A percentile compares a stretch with the other conserved stretches of the same genome.
phyloP scores from a whole-genome alignment of 2,888 invertebrate genomes.

The Conchocele bisecta region DNA sequence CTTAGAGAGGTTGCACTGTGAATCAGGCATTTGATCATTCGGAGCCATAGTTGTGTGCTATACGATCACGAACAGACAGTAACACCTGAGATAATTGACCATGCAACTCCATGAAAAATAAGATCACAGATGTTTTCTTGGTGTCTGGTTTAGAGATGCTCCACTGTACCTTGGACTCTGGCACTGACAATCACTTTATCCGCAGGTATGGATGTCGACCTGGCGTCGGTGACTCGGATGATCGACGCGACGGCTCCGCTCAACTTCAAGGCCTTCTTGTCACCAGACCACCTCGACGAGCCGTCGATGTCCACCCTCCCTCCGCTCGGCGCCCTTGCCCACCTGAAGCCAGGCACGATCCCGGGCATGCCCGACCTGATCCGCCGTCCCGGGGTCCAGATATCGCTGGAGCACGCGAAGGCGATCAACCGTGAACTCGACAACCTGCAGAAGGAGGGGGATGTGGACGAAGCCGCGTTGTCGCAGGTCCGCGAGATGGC shows the following conservation, averaged over 20 bases:
- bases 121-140: too few species aligned
- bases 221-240: conserved; percentile 90
- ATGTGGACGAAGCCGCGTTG: conserved; percentile 54
- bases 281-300: conserved; percentile 41
- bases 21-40: too few species aligned
- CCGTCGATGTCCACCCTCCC: conserved; percentile 29
- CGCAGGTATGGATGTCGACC: conserved; percentile 83
- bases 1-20: too few species aligned
- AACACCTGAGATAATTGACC: too few species aligned
- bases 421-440: conserved; percentile 56
- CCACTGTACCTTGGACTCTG: too few species aligned
- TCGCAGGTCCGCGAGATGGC: conserved; percentile 60
- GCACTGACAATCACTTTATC: too few species aligned
- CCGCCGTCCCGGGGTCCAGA: conserved; percentile 49
- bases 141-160: too few species aligned
- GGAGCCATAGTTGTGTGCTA: too few species aligned
- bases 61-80: too few species aligned
- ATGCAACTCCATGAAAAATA: too few species aligned
- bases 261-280: conserved; percentile 87
- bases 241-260: conserved; percentile 89
- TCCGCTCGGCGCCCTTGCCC: conserved; percentile 5
- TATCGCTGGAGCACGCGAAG: conserved; percentile 51
- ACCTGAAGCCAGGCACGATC: conserved; percentile 9
- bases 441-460: conserved; percentile 56
- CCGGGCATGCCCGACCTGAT: conserved; percentile 33